A percentile compares a stretch with the other conserved stretches of the same genome.
phyloP scores from a whole-genome alignment of 2,888 invertebrate species.

The Volucella zonaria region DNA sequence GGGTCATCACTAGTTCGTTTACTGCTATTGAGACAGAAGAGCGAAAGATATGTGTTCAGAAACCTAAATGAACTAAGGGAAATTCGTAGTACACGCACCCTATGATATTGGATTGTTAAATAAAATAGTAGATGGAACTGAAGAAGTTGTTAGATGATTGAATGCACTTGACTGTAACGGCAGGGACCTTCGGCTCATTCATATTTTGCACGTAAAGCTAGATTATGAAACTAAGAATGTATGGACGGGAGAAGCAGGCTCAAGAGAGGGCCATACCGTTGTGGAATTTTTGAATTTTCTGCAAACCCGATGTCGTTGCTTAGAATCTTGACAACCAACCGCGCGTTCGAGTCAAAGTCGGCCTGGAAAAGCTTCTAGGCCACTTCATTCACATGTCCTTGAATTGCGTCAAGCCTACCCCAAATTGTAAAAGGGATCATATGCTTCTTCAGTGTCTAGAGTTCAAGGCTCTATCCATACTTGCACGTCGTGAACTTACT shows the following conservation, averaged over 20 bases:
- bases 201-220: constrained; percentile 11
- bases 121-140: neutral
- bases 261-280: neutral
- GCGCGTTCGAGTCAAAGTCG: neutral
- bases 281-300: constrained; percentile 4
- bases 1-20: too few relatives aligned
- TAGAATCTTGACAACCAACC: neutral
- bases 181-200: constrained; percentile 11
- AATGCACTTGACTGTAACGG: constrained; percentile 13
- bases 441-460: too few relatives aligned
- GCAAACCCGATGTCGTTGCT: neutral
- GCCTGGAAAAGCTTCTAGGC: neutral
- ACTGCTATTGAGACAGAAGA: too few relatives aligned
- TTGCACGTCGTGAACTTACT: too few relatives aligned
- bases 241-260: neutral
- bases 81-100: too few relatives aligned
- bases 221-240: constrained; percentile 5
- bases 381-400: too few relatives aligned
- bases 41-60: too few relatives aligned
- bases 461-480: too few relatives aligned
- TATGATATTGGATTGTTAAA: neutral
- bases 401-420: too few relatives aligned
- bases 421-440: too few relatives aligned
- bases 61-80: too few relatives aligned
- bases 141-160: constrained; percentile 9